These are phyloP conservation scores for Amblyornis subalaris DNA, from an alignment of 2,113 vertebrate species.

Conservation along the genomic window DNA sequence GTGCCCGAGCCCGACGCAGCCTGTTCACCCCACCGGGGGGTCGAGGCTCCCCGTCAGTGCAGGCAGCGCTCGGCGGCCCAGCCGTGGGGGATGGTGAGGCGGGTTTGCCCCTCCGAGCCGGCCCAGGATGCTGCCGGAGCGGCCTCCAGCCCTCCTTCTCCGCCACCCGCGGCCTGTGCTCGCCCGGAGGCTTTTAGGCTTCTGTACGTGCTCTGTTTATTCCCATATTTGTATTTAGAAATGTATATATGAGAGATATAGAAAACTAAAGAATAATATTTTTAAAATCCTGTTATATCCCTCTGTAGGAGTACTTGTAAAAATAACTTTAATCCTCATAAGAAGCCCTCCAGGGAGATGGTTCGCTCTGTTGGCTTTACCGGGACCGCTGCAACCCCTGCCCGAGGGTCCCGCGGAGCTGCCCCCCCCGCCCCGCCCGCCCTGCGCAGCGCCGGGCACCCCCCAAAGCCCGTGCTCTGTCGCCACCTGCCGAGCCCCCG, in stretches of 20 bases:
- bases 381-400: background rate
- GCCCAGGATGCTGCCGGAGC: background rate
- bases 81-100: background rate
- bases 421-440: too few relatives aligned
- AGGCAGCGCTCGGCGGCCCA: background rate
- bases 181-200: background rate
- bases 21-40: too few relatives aligned
- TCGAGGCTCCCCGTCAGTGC: background rate
- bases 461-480: slow-evolving; percentile 56
- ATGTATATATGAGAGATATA: rapidly evolving
- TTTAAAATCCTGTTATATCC: background rate
- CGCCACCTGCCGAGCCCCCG: slow-evolving; percentile 67
- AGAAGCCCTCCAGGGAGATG: background rate
- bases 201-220: background rate
- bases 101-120: background rate
- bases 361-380: background rate
- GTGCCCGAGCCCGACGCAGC: background rate
- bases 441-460: background rate
- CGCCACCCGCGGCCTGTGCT: background rate
- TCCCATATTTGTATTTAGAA: background rate
- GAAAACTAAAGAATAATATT: background rate
- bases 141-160: background rate
- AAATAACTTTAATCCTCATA: background rate
- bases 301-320: background rate
- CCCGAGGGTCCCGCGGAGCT: background rate